Evolutionary conservation across 2,113 vertebrate genomes (phyloP).

Genomic region (Eubucco bourcierii): DNA sequence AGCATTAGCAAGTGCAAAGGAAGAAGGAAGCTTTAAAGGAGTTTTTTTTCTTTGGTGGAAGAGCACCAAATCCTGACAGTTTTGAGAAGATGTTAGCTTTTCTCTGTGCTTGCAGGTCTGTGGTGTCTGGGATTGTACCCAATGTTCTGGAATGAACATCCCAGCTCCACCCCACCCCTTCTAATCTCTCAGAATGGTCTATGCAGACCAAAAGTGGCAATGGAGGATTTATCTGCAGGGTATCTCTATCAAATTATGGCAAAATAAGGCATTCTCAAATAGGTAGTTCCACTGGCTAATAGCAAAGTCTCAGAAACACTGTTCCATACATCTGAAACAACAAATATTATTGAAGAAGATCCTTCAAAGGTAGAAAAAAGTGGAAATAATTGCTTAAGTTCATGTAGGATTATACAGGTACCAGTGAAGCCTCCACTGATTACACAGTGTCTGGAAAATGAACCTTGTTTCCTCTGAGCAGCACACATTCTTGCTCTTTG

Average conservation of each 20-base stretch:
- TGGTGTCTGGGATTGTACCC: background rate
- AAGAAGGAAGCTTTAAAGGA: background rate
- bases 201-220: background rate
- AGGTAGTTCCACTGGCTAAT: background rate
- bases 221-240: background rate
- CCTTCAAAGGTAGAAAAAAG: background rate
- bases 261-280: background rate
- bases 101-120: background rate
- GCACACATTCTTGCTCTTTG: background rate
- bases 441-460: background rate
- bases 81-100: background rate
- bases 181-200: background rate
- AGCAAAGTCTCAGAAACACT: background rate
- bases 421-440: background rate
- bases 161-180: background rate
- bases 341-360: background rate
- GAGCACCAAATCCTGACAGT: background rate
- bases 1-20: background rate
- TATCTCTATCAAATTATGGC: background rate
- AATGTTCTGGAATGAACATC: background rate
- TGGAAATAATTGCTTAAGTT: background rate
- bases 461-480: background rate
- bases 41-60: background rate
- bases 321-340: background rate
- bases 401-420: background rate